These are phyloP conservation scores for Folsomia candida DNA, from an alignment of 2,888 invertebrate species.

Conservation along the genomic window DNA sequence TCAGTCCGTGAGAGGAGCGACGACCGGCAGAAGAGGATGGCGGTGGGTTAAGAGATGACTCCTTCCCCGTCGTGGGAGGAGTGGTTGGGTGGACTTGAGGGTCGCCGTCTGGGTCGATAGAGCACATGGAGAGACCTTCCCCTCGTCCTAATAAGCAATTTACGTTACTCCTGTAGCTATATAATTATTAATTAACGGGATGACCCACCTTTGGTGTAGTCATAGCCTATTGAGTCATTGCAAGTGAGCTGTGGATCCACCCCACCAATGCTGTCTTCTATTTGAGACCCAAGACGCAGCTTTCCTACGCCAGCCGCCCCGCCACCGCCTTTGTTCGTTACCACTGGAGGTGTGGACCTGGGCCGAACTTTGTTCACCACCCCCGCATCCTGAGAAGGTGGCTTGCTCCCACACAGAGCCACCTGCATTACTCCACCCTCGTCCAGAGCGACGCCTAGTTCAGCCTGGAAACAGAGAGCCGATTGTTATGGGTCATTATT, in stretches of 20 bases:
- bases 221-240: slow-evolving; percentile 48
- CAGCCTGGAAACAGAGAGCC: no score
- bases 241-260: slow-evolving; percentile 51
- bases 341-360: background rate
- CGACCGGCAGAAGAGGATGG: slow-evolving; percentile 45
- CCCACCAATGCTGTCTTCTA: slow-evolving; percentile 48
- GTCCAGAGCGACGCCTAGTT: background rate
- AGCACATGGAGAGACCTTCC: slow-evolving; percentile 48
- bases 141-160: slow-evolving; percentile 29
- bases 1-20: slow-evolving; percentile 46
- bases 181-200: no score
- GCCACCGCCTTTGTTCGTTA: slow-evolving; percentile 40
- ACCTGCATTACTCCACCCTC: background rate
- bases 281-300: slow-evolving; percentile 46
- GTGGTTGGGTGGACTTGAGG: slow-evolving; percentile 35
- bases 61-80: slow-evolving; percentile 27
- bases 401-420: slow-evolving; percentile 24
- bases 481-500: no score
- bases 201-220: slow-evolving; percentile 44
- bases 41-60: slow-evolving; percentile 11
- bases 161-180: no score
- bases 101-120: slow-evolving; percentile 48
- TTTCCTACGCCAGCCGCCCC: slow-evolving; percentile 54
- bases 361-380: slow-evolving; percentile 52
- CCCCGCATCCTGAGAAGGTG: background rate